Evolutionary conservation across 1,140 invertebrate species (phyloP), one percentile per base, ranked within the genome.

Genomic region (Druon quercuslanigerum): DNA sequence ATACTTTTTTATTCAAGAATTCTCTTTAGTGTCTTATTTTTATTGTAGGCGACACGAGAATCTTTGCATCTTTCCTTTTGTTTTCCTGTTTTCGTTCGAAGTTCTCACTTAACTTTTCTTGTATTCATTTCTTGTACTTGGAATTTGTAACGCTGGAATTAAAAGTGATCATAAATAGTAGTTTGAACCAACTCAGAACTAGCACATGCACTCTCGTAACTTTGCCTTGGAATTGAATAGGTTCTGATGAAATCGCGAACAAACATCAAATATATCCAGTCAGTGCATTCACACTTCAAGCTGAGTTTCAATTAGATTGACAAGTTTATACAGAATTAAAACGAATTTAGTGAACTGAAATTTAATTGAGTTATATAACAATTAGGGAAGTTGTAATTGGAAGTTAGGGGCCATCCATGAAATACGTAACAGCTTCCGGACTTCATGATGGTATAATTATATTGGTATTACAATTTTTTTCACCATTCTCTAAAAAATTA

Each of bases 131-230:
- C 20, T 56, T 56, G 54, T 8, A 56, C 54, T 56, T 56, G 54
- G 19, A 20, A 8, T 56, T 56, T 8, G 17, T 1, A 56, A 1
- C 12, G 20, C 20, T 56, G n/a, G 19, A 20, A 17, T 56, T 9
- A 56, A 19, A 56, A 56, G 54, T 56, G 54, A 17, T 56, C 54
- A 56, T 56, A 56, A 56, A 56, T n/a, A 56, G 54, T 56, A 56
- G 54, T 56, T 56, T 56, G 54, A 8, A 7, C 17, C 54, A 56
- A 56, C 54, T 56, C 19, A 12, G 19, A 56, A 56, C 54, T 56
- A 56, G 54, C 17, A 56, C 54, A 56, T 56, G 17, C 54, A 56
- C 20, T 20, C 20, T 56, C 20, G 54, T 56, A 56, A 56, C 54
- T 56, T 56, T 56, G 20, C 9, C 2, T 56, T 19, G 17, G 54